Evolutionary conservation across 1,140 invertebrate genomes (phyloP).

Genomic region (Drosophila pseudoananassae): DNA sequence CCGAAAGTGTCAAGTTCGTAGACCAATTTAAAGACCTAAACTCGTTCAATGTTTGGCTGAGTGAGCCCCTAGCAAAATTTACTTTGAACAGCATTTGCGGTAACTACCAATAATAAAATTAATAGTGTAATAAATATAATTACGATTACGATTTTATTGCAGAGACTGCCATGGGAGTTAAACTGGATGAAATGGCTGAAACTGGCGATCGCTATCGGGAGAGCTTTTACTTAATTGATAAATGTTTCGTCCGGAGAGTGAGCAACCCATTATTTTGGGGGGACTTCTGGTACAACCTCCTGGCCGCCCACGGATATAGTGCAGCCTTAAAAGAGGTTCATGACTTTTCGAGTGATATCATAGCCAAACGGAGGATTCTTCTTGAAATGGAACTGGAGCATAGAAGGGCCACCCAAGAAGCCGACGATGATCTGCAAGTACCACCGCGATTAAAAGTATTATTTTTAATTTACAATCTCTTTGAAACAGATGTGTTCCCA

Average conservation of each 20-base stretch:
- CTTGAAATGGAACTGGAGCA: slow-evolving; percentile 49
- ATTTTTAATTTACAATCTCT: background rate
- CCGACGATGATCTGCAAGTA: slow-evolving; percentile 46
- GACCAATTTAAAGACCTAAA: slow-evolving; percentile 24
- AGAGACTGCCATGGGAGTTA: slow-evolving; percentile 93
- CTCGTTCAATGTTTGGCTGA: slow-evolving; percentile 41
- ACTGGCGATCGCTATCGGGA: slow-evolving; percentile 67
- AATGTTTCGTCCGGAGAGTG: slow-evolving; percentile 57
- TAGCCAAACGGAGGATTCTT: slow-evolving; percentile 63
- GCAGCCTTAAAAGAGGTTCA: slow-evolving; percentile 51
- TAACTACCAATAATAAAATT: slow-evolving; percentile 30
- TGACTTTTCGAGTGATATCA: slow-evolving; percentile 69
- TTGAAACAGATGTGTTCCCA: slow-evolving; percentile 37
- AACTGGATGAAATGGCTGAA: slow-evolving; percentile 74
- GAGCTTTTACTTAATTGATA: slow-evolving; percentile 62
- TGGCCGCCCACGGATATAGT: slow-evolving; percentile 42
- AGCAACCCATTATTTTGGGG: slow-evolving; percentile 59
- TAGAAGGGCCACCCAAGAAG: slow-evolving; percentile 34
- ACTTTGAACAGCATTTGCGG: slow-evolving; percentile 93
- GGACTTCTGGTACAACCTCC: slow-evolving; percentile 50
- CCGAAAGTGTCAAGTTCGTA: slow-evolving; percentile 83
- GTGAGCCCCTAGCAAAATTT: slow-evolving; percentile 86
- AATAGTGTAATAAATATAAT: background rate
- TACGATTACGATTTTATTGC: background rate
- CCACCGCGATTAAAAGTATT: background rate